phyloP scores from a whole-genome alignment of 2,888 invertebrate genomes.

The Cerceris rybyensis region DNA sequence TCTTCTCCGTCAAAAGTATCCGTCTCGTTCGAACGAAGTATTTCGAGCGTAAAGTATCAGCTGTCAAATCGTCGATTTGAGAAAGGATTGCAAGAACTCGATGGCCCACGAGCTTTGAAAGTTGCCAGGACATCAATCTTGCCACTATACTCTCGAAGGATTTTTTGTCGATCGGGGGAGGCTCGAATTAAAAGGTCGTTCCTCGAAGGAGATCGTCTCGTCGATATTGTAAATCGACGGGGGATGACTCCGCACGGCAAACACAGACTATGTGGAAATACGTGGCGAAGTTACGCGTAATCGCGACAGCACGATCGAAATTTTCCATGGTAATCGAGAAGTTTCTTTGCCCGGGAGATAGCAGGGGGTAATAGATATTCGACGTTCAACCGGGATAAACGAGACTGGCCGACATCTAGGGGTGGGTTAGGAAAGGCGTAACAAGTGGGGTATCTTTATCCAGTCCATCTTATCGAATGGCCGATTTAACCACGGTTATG shows the following conservation, averaged over 20 bases:
- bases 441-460: conserved; percentile 67
- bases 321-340: conserved; percentile 22
- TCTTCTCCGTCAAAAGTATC: neutral
- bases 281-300: neutral
- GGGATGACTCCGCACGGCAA: too few species aligned
- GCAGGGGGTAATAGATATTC: conserved; percentile 54
- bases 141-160: too few species aligned
- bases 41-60: too few species aligned
- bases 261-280: neutral
- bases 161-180: too few species aligned
- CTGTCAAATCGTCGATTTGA: too few species aligned
- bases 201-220: too few species aligned
- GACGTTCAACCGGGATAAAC: conserved; percentile 47
- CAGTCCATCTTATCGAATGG: conserved; percentile 64
- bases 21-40: too few species aligned
- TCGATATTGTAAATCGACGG: too few species aligned
- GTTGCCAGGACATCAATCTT: too few species aligned
- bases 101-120: too few species aligned
- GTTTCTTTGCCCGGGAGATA: conserved; percentile 16
- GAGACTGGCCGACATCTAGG: conserved; percentile 9
- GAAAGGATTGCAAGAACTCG: too few species aligned
- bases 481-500: conserved; percentile 65
- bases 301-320: conserved; percentile 36
- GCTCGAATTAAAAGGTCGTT: too few species aligned
- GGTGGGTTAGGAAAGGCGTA: conserved; percentile 48